Conservation (phyloP, 2,888 invertebrate species). For the Coremacera marginata region DNA sequence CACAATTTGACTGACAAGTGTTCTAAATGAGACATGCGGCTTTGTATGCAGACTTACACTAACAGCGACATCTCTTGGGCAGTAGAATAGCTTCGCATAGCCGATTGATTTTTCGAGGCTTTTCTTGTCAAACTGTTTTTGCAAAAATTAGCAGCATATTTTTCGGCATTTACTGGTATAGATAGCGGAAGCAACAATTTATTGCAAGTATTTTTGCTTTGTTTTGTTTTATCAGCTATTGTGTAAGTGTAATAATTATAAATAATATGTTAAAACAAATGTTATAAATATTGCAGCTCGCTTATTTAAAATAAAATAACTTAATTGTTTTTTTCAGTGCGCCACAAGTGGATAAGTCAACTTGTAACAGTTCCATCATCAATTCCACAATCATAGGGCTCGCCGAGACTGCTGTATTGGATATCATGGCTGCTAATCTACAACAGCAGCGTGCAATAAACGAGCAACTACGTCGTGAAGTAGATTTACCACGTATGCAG, state of each 20-base stretch:
- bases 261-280: neutral
- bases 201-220: neutral
- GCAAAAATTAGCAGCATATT: neutral
- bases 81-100: no score
- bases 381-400: slow-evolving; percentile 62
- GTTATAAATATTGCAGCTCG: neutral
- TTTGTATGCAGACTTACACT: no score
- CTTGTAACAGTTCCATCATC: no score
- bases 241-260: neutral
- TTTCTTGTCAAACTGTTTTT: no score
- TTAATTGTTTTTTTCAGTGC: neutral
- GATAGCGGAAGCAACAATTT: slow-evolving; percentile 4
- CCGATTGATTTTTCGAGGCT: no score
- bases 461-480: slow-evolving; percentile 93
- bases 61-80: no score
- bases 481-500: slow-evolving; percentile 83
- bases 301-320: neutral
- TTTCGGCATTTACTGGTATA: neutral
- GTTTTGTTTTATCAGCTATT: neutral
- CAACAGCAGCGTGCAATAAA: slow-evolving; percentile 93
- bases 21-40: no score
- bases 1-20: no score
- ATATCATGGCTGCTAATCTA: slow-evolving; percentile 92
- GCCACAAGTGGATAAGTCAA: no score
- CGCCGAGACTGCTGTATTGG: slow-evolving; percentile 88